These are phyloP conservation scores for Misgurnus mizolepis DNA, from an alignment of 2,113 vertebrate species.

Conservation along the genomic window DNA sequence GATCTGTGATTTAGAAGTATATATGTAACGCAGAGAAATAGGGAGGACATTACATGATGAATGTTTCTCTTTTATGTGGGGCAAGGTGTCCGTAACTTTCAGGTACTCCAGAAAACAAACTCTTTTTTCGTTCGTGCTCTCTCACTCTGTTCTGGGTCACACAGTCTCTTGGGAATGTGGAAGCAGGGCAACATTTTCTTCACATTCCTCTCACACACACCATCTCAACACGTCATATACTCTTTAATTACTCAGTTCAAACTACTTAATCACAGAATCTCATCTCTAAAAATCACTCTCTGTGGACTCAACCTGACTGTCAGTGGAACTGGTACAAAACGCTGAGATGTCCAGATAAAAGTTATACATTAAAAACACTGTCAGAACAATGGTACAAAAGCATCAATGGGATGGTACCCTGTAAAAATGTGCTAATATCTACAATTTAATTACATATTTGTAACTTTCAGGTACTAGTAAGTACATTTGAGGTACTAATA, in stretches of 20 bases:
- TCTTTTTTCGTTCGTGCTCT: conserved; percentile 41
- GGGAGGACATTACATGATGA: conserved; percentile 40
- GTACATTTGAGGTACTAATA: no score
- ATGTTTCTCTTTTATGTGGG: conserved; percentile 50
- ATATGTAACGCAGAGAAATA: conserved; percentile 15
- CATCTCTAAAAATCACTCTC: conserved; percentile 15
- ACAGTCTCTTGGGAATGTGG: conserved; percentile 42
- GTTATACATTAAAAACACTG: not conserved
- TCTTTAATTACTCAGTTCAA: conserved; percentile 51
- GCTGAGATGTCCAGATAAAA: not conserved
- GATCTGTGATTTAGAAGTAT: conserved; percentile 22
- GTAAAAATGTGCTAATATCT: no score
- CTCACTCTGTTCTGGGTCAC: conserved; percentile 56
- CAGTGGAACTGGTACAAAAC: not conserved
- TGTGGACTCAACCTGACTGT: conserved; percentile 1
- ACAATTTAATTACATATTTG: no score
- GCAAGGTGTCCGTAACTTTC: conserved; percentile 61
- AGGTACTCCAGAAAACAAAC: conserved; percentile 52
- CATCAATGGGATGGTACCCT: no score
- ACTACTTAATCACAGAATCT: conserved; percentile 47
- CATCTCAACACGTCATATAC: conserved; percentile 20
- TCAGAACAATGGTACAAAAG: no score
- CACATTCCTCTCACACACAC: not conserved
- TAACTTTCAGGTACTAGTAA: no score
- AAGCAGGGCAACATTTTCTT: conserved; percentile 50